These are phyloP conservation scores for Acleris sparsana DNA, from an alignment of 2,888 invertebrate genomes.

Conservation along the genomic window DNA sequence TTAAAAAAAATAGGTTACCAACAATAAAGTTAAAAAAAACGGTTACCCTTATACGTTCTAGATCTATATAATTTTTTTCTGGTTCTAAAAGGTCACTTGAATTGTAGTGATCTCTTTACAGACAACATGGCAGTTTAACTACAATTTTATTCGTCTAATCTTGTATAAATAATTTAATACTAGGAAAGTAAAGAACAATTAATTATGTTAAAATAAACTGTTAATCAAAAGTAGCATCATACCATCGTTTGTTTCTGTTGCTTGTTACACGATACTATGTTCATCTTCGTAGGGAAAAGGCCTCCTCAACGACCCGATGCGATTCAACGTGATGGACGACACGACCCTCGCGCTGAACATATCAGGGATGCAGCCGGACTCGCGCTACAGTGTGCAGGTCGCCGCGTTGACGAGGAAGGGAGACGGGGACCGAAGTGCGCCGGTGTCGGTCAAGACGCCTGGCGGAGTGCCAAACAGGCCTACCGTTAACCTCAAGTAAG, in stretches of 20 bases:
- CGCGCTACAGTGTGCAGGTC: constrained; percentile 96
- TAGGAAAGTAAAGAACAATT: too few relatives aligned
- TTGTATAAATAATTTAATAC: too few relatives aligned
- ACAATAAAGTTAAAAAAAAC: too few relatives aligned
- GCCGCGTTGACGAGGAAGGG: constrained; percentile 98
- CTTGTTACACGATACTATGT: not conserved
- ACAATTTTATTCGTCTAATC: too few relatives aligned
- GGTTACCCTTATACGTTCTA: too few relatives aligned
- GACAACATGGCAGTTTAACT: too few relatives aligned
- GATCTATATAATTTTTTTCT: too few relatives aligned
- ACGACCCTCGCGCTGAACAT: constrained; percentile 91
- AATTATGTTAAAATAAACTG: not conserved
- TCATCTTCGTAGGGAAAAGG: constrained; percentile 85
- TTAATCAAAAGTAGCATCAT: not conserved
- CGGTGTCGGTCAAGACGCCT: constrained; percentile 94
- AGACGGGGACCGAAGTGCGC: constrained; percentile 95
- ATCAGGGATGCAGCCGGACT: constrained; percentile 96
- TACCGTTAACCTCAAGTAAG: constrained; percentile 90
- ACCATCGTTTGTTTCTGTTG: too few relatives aligned
- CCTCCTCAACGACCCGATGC: constrained; percentile 93
- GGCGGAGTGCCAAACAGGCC: constrained; percentile 96
- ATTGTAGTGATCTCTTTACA: too few relatives aligned
- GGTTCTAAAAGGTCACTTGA: too few relatives aligned
- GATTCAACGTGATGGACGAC: constrained; percentile 93
- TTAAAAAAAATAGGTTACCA: too few relatives aligned